A percentile compares a stretch with the other conserved stretches of the same genome.
Conservation (phyloP, 2,797 vertebrate genomes). For the Pristis pectinata region DNA sequence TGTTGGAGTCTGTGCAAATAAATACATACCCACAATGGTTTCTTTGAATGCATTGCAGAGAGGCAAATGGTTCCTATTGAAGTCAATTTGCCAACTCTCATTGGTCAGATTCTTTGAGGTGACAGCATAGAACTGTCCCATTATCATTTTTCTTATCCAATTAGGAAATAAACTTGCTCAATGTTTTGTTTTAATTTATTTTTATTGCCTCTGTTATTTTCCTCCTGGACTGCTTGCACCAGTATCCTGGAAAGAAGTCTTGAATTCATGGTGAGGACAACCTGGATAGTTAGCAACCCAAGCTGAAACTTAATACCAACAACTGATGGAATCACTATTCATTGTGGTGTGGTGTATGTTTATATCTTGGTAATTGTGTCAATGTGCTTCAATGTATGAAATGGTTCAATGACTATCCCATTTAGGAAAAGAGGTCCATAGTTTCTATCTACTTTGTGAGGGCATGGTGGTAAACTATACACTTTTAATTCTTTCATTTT, state of each 20-base stretch:
- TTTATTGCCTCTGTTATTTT: neutral
- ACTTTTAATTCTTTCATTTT: neutral
- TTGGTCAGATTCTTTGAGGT: neutral
- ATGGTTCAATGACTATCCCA: neutral
- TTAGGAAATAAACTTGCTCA: neutral
- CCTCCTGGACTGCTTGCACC: neutral
- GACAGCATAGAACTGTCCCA: neutral
- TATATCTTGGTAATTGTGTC: neutral
- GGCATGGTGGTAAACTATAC: neutral
- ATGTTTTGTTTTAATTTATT: neutral
- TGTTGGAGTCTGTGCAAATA: neutral
- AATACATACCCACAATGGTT: neutral
- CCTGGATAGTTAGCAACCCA: neutral
- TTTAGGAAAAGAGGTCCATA: neutral
- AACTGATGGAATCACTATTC: neutral
- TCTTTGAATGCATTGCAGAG: neutral
- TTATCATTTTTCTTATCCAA: neutral
- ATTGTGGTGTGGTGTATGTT: neutral
- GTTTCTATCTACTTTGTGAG: neutral
- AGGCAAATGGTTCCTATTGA: neutral
- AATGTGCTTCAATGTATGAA: neutral
- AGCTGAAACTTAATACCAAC: neutral
- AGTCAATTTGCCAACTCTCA: neutral
- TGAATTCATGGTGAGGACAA: neutral
- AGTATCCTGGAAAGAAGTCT: neutral